Evolutionary conservation across 2,797 vertebrate species (phyloP), one percentile per base, ranked within the genome.

Genomic region (Dicrostonyx torquatus): DNA sequence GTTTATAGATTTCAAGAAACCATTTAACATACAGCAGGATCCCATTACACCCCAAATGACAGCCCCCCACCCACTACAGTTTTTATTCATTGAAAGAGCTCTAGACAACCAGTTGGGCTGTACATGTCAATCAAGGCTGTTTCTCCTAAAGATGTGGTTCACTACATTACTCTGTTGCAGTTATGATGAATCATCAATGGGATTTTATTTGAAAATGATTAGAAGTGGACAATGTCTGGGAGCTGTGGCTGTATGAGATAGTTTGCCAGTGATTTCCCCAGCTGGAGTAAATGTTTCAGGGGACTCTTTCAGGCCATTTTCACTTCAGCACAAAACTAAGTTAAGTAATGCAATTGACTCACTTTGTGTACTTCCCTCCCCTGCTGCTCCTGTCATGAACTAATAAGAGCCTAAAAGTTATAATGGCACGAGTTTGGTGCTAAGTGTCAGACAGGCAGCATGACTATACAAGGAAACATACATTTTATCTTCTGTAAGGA

Each of bases 181-280:
- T 79, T 92, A 48, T 93, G 78, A 91, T 79, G 82, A 88, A 58
- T 24, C 79, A 7, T 72, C 89, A 43, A 90, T 90, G 55, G 82
- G 91, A 6, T 45, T 88, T 86, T 79, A 76, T 62, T 94, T 82
- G 79, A 92, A 85, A 94, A 68, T 66, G 93, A 93, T 90, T 96
- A 64, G 72, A 96, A 91, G 50, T 88, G 53, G 94, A 29, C 77
- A 90, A 72, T 83, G 78, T 15, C 48, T 87, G 31, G 45, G 64
- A 86, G 94, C 68, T 64, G 4, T 62, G 48, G 66, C 31, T 26
- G 0, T 17, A 6, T 11, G 34, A n/a, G n/a, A 34, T 10, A 43
- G 40, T 79, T 45, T 78, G 45, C 24, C 70, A 29, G 31, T 1
- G 40, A 43, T 31, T 11, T 53, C 72, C 45, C 31, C 53, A 90